Evolutionary conservation across 2,113 vertebrate genomes (phyloP), one percentile per base, ranked within the genome.

Genomic region (Mustela nigripes): DNA sequence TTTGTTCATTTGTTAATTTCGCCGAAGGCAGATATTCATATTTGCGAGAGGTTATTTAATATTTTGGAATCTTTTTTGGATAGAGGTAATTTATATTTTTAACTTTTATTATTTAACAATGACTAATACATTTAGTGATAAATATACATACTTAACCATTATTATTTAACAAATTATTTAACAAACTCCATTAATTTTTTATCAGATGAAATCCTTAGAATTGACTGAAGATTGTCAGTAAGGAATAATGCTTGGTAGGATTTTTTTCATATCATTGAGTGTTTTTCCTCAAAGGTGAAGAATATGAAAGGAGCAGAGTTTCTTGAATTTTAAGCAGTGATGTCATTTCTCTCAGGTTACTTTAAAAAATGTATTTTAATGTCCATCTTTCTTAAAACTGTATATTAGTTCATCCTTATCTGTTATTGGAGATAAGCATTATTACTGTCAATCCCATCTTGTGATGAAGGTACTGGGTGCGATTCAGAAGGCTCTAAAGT

Each of bases 81-180:
- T 67, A 87, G 83, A 78, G 71, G n/a, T 71, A 62, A 36, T 63
- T 85, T 81, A 11, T 91, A 19, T 53, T 88, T 94, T 96, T 79
- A 84, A 36, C n/a, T 6, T 71, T 60, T 79, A 67, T 76, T 67
- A 28, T 78, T 65, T 65, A 65, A 65, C 63, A 65, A 15, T 65
- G 14, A 65, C 28, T 31, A 31, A 33, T 65, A 15, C 15, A 15
- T 65, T 65, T 65, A 65, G 63, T 28, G 11, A 33, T 31, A 63
- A 63, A 63, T 65, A 31, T 31, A 65, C 12, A 7, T 31, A 63
- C 33, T 65, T 65, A 65, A 15, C 28, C 63, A 33, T 33, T 65
- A 33, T 65, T 65, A 31, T 65, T 31, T 65, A 65, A 15, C 12
- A 65, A 65, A 65, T 65, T 31, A 31, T 65, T 31, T 65, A 65